Base-by-base conservation (phyloP, 2,888 invertebrate species). In the Eugnorisma glareosa region DNA sequence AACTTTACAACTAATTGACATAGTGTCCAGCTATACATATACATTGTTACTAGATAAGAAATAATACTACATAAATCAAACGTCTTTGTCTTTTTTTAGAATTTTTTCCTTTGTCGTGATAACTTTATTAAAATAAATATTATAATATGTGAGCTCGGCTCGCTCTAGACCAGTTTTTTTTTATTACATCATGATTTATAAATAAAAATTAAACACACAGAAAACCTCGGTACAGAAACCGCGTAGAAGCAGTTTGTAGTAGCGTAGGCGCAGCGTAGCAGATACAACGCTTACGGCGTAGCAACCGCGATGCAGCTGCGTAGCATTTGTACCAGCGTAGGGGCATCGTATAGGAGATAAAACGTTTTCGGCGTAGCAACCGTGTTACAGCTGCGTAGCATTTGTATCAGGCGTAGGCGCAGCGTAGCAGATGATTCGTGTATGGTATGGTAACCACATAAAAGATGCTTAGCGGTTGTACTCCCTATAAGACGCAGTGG, bases 291-390 rank as follows among this genome's bases (percentile, higher is more conserved):
- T 35, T 37, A 28, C 43, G 57, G 6, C 73, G 74, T 74, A 74
- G 28, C 28, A 59, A 43, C 4, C 11, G 40, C 40, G 1, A n/a
- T 21, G 1, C 0, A 28, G 28, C 37, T 1, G 31, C 54, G 73
- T 31, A 35, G 10, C n/a, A 18, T 2, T 54, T 10, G 73, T 21
- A 48, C 37, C 24, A 28, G 31, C 51, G 24, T 31, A 48, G 24
- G 8, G 8, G 24, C 31, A 18, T 1, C 73, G 73, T 31, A 35
- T 75, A 48, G 48, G 37, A 40, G 37, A 11, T 37, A 31, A 1
- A 13, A 6, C 6, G 40, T n/a, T 21, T 51, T 31, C 15, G 18
- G 13, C 74, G 75, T 74, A 75, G 24, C 28, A 45, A 57, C n/a
- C 8, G n/a, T 31, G 1, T 43, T 7, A 0, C 0, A 18, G 28